These are phyloP conservation scores for Cirrhinus mrigala DNA, from an alignment of 2,797 vertebrate genomes.

Conservation along the genomic window DNA sequence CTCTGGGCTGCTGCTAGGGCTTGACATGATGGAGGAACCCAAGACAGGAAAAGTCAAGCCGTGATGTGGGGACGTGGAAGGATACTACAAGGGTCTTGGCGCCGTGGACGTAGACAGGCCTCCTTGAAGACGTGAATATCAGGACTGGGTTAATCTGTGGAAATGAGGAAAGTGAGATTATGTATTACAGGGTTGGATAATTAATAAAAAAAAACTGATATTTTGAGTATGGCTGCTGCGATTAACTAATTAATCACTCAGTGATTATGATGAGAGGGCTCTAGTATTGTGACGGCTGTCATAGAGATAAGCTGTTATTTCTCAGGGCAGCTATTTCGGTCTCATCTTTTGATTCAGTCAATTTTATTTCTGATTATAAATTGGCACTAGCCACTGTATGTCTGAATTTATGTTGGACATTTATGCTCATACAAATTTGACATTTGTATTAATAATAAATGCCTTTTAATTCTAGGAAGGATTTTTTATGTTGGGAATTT, in stretches of 20 bases:
- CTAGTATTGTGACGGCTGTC: neutral
- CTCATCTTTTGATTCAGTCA: too few relatives aligned
- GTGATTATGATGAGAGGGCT: neutral
- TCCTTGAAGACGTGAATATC: slow-evolving; percentile 17
- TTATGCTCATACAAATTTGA: neutral
- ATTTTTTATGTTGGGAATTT: neutral
- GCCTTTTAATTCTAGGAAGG: neutral
- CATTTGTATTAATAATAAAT: neutral
- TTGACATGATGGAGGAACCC: slow-evolving; percentile 72
- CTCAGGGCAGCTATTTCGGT: too few relatives aligned
- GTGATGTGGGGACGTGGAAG: slow-evolving; percentile 22
- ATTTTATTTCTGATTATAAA: neutral
- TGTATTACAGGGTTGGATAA: neutral
- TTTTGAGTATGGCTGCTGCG: neutral
- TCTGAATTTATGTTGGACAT: neutral
- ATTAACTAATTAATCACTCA: neutral
- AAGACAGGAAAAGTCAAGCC: slow-evolving; percentile 38
- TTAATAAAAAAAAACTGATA: neutral
- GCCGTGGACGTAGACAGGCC: slow-evolving; percentile 27
- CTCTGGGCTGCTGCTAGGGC: slow-evolving; percentile 80
- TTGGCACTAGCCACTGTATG: neutral
- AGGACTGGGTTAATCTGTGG: slow-evolving; percentile 44
- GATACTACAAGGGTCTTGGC: slow-evolving; percentile 51
- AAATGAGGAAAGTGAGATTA: neutral
- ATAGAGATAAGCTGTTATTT: too few relatives aligned